Evolutionary conservation across 2,113 vertebrate genomes (phyloP).

Genomic region (Scomber scombrus): DNA sequence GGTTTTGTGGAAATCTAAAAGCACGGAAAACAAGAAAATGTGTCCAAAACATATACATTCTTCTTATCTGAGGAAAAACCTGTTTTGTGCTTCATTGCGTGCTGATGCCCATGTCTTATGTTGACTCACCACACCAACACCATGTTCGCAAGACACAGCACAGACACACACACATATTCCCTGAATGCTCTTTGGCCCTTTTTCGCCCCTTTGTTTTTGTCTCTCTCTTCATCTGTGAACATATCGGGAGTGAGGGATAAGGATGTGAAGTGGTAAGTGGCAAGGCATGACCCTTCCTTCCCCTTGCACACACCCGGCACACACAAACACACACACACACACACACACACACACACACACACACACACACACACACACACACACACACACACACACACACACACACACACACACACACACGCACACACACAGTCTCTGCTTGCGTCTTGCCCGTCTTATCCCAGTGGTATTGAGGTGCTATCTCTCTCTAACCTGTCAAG

Average conservation of each 20-base stretch:
- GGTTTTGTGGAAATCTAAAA: slow-evolving; percentile 2
- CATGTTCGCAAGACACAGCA: slow-evolving; percentile 1
- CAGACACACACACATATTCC: slow-evolving; percentile 9
- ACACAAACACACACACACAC: not conserved
- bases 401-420: not conserved
- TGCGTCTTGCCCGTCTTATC: slow-evolving; percentile 31
- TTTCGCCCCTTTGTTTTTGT: slow-evolving; percentile 23
- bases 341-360: slow-evolving; percentile 1
- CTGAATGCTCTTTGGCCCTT: slow-evolving; percentile 31
- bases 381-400: not conserved
- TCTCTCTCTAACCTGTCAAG: slow-evolving; percentile 73
- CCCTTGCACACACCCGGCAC: not conserved
- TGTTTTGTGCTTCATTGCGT: not conserved
- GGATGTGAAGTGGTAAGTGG: slow-evolving; percentile 57
- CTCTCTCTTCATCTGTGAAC: slow-evolving; percentile 48
- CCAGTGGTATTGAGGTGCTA: slow-evolving; percentile 58
- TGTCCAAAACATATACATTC: not conserved
- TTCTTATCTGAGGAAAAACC: not conserved
- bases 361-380: not conserved
- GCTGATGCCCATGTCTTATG: not conserved
- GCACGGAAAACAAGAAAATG: not conserved
- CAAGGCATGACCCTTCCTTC: slow-evolving; percentile 51
- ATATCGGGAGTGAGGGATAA: slow-evolving; percentile 31
- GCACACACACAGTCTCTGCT: slow-evolving; percentile 7
- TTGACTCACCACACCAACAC: not conserved